Evolutionary conservation across 1,140 invertebrate genomes (phyloP).

Genomic region (Apis florea): DNA sequence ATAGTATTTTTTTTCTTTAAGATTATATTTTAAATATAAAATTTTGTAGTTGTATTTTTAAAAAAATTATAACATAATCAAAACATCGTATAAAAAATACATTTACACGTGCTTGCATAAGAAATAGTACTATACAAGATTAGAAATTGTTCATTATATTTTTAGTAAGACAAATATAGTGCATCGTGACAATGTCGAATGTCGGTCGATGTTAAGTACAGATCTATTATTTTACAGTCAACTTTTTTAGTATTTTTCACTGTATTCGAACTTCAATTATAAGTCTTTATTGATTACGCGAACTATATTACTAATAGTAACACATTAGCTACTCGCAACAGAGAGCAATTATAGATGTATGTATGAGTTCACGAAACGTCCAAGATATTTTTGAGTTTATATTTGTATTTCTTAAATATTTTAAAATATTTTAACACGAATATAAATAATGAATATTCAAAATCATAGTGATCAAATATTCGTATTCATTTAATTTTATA

Average conservation of each 20-base stretch:
- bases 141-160: not conserved
- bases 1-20: too few relatives aligned
- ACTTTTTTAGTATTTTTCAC: not conserved
- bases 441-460: too few relatives aligned
- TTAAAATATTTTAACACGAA: too few relatives aligned
- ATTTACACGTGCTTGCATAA: not conserved
- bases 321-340: not conserved
- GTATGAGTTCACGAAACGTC: not conserved
- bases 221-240: not conserved
- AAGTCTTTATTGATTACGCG: slow-evolving; percentile 1
- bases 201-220: not conserved
- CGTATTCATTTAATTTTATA: too few relatives aligned
- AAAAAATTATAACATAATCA: too few relatives aligned
- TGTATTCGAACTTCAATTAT: not conserved
- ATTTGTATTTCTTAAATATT: too few relatives aligned
- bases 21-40: too few relatives aligned
- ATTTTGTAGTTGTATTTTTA: too few relatives aligned
- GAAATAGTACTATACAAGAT: not conserved
- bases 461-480: too few relatives aligned
- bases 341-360: too few relatives aligned
- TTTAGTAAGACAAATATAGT: not conserved
- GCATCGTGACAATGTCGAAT: not conserved
- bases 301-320: not conserved
- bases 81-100: not conserved
- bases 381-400: too few relatives aligned